These are phyloP conservation scores for Sardinella longiceps DNA, from an alignment of 2,797 vertebrate genomes.

Conservation along the genomic window DNA sequence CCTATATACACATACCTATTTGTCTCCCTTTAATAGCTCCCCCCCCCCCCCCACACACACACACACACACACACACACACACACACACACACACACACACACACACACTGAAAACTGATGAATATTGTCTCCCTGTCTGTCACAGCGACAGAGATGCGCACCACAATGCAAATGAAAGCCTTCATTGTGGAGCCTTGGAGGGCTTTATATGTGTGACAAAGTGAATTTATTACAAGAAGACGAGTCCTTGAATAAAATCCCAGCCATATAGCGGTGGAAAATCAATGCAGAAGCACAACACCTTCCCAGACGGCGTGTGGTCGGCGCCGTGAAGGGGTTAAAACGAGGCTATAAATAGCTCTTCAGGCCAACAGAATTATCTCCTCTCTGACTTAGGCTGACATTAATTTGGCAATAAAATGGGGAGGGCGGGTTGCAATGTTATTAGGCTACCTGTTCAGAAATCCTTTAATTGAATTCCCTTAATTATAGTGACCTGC, in stretches of 20 bases:
- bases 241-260: background rate
- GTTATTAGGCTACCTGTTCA: constrained; percentile 75
- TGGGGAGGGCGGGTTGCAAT: constrained; percentile 67
- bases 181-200: constrained; percentile 20
- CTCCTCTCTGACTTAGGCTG: constrained; percentile 74
- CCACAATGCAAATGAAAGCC: constrained; percentile 21
- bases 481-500: constrained; percentile 69
- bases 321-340: constrained; percentile 21
- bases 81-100: background rate
- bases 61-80: constrained; percentile 11
- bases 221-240: background rate
- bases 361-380: constrained; percentile 69
- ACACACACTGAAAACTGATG: background rate
- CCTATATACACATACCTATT: no score
- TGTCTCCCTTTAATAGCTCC: no score
- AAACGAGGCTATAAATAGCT: constrained; percentile 65
- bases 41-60: background rate
- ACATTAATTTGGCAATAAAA: constrained; percentile 76
- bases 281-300: constrained; percentile 12
- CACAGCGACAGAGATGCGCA: background rate
- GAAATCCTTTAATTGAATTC: constrained; percentile 71
- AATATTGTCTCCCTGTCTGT: background rate
- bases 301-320: background rate
- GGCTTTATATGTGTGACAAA: constrained; percentile 27
- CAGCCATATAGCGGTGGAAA: background rate